Evolutionary conservation across 1,140 invertebrate genomes (phyloP), one percentile per base, ranked within the genome.

Genomic region (Musca vetustissima): DNA sequence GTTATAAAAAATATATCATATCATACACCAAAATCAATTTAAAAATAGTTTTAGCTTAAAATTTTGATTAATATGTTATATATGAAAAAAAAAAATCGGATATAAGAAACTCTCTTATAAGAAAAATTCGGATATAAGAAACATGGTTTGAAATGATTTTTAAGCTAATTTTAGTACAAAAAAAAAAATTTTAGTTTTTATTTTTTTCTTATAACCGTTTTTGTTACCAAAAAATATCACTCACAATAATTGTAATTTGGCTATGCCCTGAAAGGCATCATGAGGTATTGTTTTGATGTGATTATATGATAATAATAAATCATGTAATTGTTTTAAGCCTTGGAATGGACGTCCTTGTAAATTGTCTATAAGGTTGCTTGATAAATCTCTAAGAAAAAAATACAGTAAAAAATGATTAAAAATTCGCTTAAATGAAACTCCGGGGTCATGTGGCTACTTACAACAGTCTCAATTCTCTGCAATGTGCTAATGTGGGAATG

Each of bases 241-340:
- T 92, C 86, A 97, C 95, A 98, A 84, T 70, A 94, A 88, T 87
- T 96, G 91, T 13, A 98, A 86, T 67, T 87, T 89, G 4, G 84
- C 78, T 66, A 97, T 88, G 69, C 95, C 95, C 43, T 82, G 76
- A 83, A 98, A 97, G 48, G 93, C 89, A 76, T 93, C 90, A 52
- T 87, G 84, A 1, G 92, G 88, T 75, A 98, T 88, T 43, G 83
- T 82, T 68, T 87, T 86, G 72, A 98, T 89, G 55, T 88, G 86
- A 84, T 98, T 98, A 76, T 93, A 88, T 21, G 92, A 88, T 49
- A 97, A 85, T 55, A 95, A 86, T 36, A 98, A 84, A 85, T 98
- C 95, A 71, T 93, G 92, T 64, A 98, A 86, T 65, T 89, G 86
- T 19, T 83, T 83, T 69, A 94, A 86, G 19, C 87, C 89, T 28